Conservation (phyloP, 35 echinoderm and acorn worm genomes). For the Apostichopus japonicus region DNA sequence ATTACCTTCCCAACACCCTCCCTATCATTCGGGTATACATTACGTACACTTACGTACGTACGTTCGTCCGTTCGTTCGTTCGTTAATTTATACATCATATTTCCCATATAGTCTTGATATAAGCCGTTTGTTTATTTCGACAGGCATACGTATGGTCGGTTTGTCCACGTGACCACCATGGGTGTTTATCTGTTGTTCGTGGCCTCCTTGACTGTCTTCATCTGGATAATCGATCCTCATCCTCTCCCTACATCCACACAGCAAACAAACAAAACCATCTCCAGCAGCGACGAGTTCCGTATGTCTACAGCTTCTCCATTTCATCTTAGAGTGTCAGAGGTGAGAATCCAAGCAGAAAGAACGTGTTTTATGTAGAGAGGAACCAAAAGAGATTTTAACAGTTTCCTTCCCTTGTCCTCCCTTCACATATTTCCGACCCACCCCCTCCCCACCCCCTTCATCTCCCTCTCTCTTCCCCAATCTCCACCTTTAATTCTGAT, state of each 20-base stretch:
- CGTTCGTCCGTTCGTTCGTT: no score
- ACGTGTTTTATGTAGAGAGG: no score
- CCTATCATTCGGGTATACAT: no score
- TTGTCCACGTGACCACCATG: slow-evolving; percentile 53
- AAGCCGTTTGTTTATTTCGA: not conserved
- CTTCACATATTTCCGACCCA: no score
- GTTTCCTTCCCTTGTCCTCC: no score
- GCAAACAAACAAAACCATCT: slow-evolving; percentile 4
- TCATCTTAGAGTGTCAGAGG: not conserved
- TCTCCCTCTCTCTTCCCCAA: no score
- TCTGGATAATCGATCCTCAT: slow-evolving; percentile 37
- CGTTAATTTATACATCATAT: no score
- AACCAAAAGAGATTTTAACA: no score
- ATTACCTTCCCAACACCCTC: no score
- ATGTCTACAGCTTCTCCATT: not conserved
- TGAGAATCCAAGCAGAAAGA: not conserved
- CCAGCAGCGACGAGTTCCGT: not conserved
- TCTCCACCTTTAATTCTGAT: no score
- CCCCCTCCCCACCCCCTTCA: no score
- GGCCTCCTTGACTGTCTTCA: slow-evolving; percentile 63
- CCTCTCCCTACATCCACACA: not conserved
- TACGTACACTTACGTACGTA: no score
- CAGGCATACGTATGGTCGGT: slow-evolving; percentile 59
- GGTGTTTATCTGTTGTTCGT: slow-evolving; percentile 62
- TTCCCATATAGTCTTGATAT: not conserved